Percentiles rank a stretch among this genome's conserved stretches.
phyloP scores from a whole-genome alignment of 2,888 invertebrate species.

The Amphipyra tragopoginis region DNA sequence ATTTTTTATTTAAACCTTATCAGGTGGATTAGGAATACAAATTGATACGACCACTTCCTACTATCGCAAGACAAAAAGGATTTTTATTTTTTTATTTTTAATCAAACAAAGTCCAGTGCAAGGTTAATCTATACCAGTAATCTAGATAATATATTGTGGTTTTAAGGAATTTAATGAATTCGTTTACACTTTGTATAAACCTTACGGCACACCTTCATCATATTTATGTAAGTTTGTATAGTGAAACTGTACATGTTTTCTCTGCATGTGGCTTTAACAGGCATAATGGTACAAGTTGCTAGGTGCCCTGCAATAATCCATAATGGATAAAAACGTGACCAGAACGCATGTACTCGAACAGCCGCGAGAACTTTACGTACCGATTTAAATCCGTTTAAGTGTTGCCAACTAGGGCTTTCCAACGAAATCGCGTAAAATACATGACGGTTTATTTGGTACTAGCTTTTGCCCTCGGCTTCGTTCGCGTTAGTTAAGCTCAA shows the following conservation, averaged over 20 bases:
- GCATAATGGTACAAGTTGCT: constrained; percentile 56
- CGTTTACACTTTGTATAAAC: too few relatives aligned
- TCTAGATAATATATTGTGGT: too few relatives aligned
- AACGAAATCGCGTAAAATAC: constrained; percentile 43
- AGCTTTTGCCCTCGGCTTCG: too few relatives aligned
- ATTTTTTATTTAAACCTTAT: too few relatives aligned
- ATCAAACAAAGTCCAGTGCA: too few relatives aligned
- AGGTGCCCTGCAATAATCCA: constrained; percentile 55
- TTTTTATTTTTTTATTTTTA: too few relatives aligned
- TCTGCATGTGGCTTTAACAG: constrained; percentile 44
- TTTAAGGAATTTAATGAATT: too few relatives aligned
- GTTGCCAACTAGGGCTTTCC: constrained; percentile 51
- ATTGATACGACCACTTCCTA: too few relatives aligned
- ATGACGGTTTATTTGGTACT: constrained; percentile 14
- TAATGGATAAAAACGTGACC: constrained; percentile 61
- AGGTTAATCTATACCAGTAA: too few relatives aligned
- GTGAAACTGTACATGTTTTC: constrained; percentile 33
- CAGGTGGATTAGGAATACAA: too few relatives aligned
- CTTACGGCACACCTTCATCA: constrained; percentile 3
- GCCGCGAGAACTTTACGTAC: constrained; percentile 48
- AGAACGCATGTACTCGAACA: constrained; percentile 55
- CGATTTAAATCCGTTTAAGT: constrained; percentile 43
- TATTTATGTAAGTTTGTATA: constrained; percentile 25
- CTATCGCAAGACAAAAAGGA: too few relatives aligned
- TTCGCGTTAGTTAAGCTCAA: too few relatives aligned